Evolutionary conservation across 2,113 vertebrate species (phyloP).

Genomic region (Boleophthalmus pectinirostris): DNA sequence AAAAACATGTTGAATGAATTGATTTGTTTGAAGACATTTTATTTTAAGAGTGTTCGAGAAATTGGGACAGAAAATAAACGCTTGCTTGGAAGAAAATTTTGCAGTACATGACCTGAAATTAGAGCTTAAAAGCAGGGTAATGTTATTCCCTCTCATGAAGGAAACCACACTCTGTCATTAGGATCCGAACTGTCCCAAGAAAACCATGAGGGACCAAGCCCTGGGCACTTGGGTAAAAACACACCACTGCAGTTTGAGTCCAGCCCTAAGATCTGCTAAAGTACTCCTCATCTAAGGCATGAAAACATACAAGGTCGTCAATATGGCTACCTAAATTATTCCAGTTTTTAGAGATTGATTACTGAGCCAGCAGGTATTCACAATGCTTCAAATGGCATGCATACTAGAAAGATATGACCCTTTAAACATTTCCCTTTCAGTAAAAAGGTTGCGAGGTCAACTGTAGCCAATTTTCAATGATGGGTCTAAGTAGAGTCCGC

Average conservation of each 20-base stretch:
- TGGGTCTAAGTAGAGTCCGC: background rate
- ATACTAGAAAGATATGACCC: too few relatives aligned
- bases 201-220: conserved; percentile 38
- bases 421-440: too few relatives aligned
- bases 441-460: background rate
- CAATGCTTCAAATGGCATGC: too few relatives aligned
- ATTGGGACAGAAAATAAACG: background rate
- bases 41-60: background rate
- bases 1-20: background rate
- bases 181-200: conserved; percentile 46
- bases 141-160: conserved; percentile 57
- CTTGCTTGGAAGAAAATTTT: conserved; percentile 30
- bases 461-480: background rate
- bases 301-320: background rate
- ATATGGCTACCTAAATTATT: background rate
- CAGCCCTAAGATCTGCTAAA: conserved; percentile 46
- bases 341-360: background rate
- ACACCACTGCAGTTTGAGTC: conserved; percentile 23
- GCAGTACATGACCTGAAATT: conserved; percentile 25
- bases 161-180: conserved; percentile 62
- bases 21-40: background rate
- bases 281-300: conserved; percentile 23
- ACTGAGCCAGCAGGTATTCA: background rate
- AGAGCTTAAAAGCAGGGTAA: conserved; percentile 35
- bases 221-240: conserved; percentile 30